A percentile compares a stretch with the other conserved stretches of the same genome.
phyloP scores from a whole-genome alignment of 2,888 invertebrate genomes.

The Agrotis puta region DNA sequence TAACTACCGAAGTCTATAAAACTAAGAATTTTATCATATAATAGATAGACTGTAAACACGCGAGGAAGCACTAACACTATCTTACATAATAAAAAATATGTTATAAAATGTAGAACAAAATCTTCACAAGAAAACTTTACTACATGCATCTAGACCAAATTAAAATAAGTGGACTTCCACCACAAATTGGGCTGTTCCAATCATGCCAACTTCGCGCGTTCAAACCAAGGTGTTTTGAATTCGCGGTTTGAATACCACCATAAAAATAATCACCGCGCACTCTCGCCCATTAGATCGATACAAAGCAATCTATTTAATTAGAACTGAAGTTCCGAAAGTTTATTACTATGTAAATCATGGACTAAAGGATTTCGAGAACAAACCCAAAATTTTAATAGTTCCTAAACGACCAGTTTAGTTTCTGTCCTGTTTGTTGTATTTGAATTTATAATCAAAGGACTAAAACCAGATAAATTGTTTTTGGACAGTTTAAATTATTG shows the following conservation, averaged over 20 bases:
- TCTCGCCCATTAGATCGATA: slow-evolving; percentile 27
- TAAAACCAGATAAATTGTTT: slow-evolving; percentile 38
- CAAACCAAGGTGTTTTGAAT: slow-evolving; percentile 53
- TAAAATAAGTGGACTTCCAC: slow-evolving; percentile 55
- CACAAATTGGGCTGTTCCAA: slow-evolving; percentile 53
- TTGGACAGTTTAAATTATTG: slow-evolving; percentile 44
- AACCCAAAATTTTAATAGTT: slow-evolving; percentile 53
- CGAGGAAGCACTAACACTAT: slow-evolving; percentile 19
- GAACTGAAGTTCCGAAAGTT: slow-evolving; percentile 32
- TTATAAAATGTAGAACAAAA: slow-evolving; percentile 32
- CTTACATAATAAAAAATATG: slow-evolving; percentile 35
- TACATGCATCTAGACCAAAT: slow-evolving; percentile 46
- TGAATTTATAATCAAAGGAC: slow-evolving; percentile 46
- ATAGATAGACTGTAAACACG: slow-evolving; percentile 30
- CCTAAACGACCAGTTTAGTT: slow-evolving; percentile 42
- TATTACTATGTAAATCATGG: slow-evolving; percentile 46
- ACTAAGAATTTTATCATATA: slow-evolving; percentile 14
- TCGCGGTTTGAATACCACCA: slow-evolving; percentile 44
- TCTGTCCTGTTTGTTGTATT: slow-evolving; percentile 36
- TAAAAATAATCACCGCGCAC: slow-evolving; percentile 58
- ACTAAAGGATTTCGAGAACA: slow-evolving; percentile 33
- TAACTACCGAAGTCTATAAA: slow-evolving; percentile 14
- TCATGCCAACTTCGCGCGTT: slow-evolving; percentile 48
- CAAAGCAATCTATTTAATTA: slow-evolving; percentile 47
- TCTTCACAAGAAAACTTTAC: slow-evolving; percentile 43